Evolutionary conservation across 2,888 invertebrate species (phyloP).

Genomic region (Mechanitis messenoides): DNA sequence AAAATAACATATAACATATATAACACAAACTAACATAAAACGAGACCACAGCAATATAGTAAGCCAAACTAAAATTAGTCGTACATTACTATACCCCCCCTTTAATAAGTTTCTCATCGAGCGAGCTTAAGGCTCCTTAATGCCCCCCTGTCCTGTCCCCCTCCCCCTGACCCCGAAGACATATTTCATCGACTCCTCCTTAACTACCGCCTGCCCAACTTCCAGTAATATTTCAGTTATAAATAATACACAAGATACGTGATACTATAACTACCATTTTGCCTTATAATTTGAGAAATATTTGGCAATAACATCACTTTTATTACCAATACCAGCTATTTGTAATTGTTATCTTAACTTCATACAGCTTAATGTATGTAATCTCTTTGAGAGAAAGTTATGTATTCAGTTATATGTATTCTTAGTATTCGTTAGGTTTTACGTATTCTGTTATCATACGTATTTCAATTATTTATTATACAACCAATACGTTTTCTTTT

Average conservation of each 20-base stretch:
- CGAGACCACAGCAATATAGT: constrained; percentile 11
- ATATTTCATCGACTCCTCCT: constrained; percentile 74
- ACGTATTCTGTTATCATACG: no score
- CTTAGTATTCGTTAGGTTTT: no score
- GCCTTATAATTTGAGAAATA: constrained; percentile 23
- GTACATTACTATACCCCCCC: constrained; percentile 36
- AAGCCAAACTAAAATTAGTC: constrained; percentile 33
- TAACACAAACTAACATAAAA: background rate
- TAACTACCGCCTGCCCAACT: constrained; percentile 62
- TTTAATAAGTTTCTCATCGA: constrained; percentile 62
- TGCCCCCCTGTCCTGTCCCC: constrained; percentile 38
- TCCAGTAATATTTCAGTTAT: constrained; percentile 66
- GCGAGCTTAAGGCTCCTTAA: constrained; percentile 70
- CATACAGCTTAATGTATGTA: background rate
- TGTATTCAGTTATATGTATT: no score
- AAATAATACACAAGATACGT: constrained; percentile 66
- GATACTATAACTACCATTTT: constrained; percentile 34
- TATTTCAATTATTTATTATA: no score
- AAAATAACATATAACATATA: background rate
- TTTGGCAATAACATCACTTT: constrained; percentile 26
- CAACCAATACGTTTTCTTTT: no score
- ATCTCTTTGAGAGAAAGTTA: no score
- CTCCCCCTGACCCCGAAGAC: constrained; percentile 57
- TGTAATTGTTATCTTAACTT: background rate
- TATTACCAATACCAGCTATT: constrained; percentile 5